phyloP scores from a whole-genome alignment of 2,113 vertebrate species.

The Dicaeum eximium region DNA sequence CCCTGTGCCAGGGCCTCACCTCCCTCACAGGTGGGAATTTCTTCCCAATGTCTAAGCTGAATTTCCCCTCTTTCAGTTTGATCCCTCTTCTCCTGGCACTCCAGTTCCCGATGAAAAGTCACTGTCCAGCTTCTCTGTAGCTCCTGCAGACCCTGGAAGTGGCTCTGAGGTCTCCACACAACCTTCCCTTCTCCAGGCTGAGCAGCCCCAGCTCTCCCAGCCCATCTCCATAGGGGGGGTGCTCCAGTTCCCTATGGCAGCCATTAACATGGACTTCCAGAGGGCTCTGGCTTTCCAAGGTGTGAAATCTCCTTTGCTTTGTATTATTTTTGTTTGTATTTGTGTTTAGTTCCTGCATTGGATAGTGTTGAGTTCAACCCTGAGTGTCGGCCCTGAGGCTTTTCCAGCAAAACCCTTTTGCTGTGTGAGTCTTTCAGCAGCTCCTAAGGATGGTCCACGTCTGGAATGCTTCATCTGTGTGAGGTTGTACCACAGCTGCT shows the following conservation, averaged over 20 bases:
- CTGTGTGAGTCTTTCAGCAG: background rate
- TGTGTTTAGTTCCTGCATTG: rapidly evolving
- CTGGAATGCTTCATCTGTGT: background rate
- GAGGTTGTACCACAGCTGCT: background rate
- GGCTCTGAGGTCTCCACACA: background rate
- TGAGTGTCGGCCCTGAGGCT: background rate
- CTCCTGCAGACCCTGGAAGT: background rate
- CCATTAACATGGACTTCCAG: rapidly evolving
- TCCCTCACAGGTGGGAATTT: rapidly evolving
- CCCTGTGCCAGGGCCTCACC: rapidly evolving
- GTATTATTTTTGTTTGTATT: background rate
- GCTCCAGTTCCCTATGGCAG: background rate
- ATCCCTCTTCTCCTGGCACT: background rate
- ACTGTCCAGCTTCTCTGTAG: background rate
- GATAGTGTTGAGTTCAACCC: background rate
- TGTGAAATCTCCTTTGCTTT: background rate
- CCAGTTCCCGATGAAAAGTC: background rate
- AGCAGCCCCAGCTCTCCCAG: background rate
- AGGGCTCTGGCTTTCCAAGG: background rate
- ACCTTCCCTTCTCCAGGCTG: background rate
- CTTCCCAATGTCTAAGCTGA: background rate
- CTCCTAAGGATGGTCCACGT: background rate
- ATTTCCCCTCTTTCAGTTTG: background rate
- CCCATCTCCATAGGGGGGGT: background rate
- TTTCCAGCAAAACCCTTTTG: background rate